Evolutionary conservation across 1,140 invertebrate species (phyloP).

Genomic region (Drosophila saltans): DNA sequence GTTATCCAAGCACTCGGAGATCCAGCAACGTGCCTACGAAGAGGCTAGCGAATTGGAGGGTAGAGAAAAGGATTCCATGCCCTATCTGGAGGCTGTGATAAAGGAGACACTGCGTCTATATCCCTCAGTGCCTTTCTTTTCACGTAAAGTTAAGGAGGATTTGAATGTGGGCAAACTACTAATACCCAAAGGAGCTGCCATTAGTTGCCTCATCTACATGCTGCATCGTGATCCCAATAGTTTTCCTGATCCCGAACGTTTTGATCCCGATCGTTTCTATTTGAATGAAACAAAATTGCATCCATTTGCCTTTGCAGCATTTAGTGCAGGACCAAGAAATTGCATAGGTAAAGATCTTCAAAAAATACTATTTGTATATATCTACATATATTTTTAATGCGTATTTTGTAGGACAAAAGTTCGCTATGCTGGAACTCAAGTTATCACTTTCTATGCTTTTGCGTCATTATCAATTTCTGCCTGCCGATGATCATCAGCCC

Average conservation of each 20-base stretch:
- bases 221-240: conserved; percentile 86
- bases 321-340: conserved; percentile 87
- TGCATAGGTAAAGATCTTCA: conserved; percentile 86
- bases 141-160: conserved; percentile 85
- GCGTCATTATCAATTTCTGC: conserved; percentile 78
- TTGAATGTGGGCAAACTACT: conserved; percentile 70
- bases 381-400: not conserved
- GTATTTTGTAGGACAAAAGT: conserved; percentile 82
- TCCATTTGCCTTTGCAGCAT: conserved; percentile 86
- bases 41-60: conserved; percentile 86
- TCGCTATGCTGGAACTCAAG: conserved; percentile 84
- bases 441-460: conserved; percentile 79
- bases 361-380: not conserved
- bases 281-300: conserved; percentile 84
- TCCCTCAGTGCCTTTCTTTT: conserved; percentile 88
- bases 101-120: conserved; percentile 87
- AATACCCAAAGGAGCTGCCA: conserved; percentile 84
- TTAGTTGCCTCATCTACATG: conserved; percentile 83
- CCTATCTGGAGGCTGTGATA: conserved; percentile 88
- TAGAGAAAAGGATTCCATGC: conserved; percentile 84
- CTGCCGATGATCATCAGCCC: conserved; percentile 63
- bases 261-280: conserved; percentile 88
- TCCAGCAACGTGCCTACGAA: conserved; percentile 87
- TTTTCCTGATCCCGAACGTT: conserved; percentile 87
- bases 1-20: conserved; percentile 86